Evolutionary conservation across 2,113 vertebrate species (phyloP).

Genomic region (Phasianus colchicus): DNA sequence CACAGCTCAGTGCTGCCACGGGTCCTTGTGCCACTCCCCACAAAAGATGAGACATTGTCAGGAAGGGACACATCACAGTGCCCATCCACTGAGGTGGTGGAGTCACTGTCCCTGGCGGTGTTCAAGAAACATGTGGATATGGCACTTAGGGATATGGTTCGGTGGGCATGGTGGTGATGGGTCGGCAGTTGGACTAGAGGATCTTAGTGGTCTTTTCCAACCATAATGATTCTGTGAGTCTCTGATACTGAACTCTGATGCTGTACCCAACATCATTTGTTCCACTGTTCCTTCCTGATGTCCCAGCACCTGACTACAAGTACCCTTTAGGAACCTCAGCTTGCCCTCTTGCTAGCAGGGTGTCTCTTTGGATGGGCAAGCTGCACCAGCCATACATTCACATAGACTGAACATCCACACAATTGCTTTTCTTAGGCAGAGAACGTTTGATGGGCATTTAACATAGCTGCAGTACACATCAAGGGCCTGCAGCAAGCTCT

Average conservation of each 20-base stretch:
- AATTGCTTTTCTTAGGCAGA: neutral
- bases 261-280: neutral
- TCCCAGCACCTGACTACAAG: no score
- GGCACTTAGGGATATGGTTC: no score
- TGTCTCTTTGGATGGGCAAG: neutral
- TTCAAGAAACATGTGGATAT: no score
- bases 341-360: neutral
- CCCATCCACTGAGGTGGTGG: no score
- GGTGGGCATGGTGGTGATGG: no score
- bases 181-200: no score
- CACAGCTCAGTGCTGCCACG: neutral
- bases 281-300: neutral
- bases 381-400: no score
- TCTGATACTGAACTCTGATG: neutral
- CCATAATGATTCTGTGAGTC: no score
- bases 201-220: no score
- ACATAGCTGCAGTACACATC: neutral
- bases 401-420: neutral
- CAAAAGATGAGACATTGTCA: neutral
- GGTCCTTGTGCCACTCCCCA: neutral
- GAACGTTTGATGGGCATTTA: accelerated
- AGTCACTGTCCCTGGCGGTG: no score
- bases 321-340: neutral
- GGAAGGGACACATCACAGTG: neutral
- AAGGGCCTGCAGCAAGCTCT: accelerated